These are phyloP conservation scores for Polyommatus icarus DNA, from an alignment of 2,888 invertebrate species.

Conservation along the genomic window DNA sequence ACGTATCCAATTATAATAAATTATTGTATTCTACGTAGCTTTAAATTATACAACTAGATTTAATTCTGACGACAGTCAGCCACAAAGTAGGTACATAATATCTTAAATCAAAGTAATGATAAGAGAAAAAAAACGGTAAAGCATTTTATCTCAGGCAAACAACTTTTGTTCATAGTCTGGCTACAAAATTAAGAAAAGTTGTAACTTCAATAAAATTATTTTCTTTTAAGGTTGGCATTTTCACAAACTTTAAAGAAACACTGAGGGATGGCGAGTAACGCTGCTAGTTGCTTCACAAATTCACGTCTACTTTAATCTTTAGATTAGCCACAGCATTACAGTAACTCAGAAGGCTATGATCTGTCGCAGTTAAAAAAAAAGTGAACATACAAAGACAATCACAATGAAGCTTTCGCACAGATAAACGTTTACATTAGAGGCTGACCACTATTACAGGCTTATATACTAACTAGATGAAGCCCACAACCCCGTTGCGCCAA, in stretches of 20 bases:
- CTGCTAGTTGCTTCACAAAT: not conserved
- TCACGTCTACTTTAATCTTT: not conserved
- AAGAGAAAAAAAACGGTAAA: not conserved
- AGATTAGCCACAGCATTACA: not conserved
- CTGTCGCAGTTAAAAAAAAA: not conserved
- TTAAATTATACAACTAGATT: not conserved
- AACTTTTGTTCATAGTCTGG: not conserved
- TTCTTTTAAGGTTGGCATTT: not conserved
- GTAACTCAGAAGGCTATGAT: not conserved
- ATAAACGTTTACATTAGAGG: no score
- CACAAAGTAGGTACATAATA: not conserved
- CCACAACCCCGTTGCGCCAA: no score
- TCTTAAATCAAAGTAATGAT: not conserved
- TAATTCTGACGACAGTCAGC: not conserved
- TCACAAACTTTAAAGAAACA: not conserved
- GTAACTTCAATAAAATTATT: not conserved
- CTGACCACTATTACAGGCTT: no score
- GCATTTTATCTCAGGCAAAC: not conserved
- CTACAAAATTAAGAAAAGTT: constrained; percentile 8
- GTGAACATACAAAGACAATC: no score
- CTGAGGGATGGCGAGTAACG: not conserved
- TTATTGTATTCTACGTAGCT: not conserved
- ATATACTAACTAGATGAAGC: no score
- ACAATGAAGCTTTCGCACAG: no score
- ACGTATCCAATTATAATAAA: no score